Evolutionary conservation across 2,797 vertebrate species (phyloP).

Genomic region (Geotrypetes seraphini): DNA sequence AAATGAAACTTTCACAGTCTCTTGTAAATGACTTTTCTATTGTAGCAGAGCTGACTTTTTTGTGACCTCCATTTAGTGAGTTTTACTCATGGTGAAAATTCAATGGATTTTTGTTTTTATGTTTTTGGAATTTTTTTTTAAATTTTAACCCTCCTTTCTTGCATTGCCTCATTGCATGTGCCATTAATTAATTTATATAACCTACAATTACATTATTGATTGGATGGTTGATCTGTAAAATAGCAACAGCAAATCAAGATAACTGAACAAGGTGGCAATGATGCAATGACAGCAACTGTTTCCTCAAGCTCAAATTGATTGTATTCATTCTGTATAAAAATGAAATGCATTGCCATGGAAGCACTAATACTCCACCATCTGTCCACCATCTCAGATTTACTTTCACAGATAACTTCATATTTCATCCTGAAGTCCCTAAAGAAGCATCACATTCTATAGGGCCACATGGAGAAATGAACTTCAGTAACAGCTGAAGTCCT

Average conservation of each 20-base stretch:
- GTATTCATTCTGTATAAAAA: slow-evolving; percentile 58
- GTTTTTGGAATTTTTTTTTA: too few species aligned
- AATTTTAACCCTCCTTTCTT: background rate
- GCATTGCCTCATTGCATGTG: background rate
- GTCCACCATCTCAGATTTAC: slow-evolving; percentile 72
- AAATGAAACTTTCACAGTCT: slow-evolving; percentile 8
- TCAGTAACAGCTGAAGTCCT: slow-evolving; percentile 77
- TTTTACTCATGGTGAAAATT: too few species aligned
- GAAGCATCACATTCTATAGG: slow-evolving; percentile 56
- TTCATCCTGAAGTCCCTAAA: slow-evolving; percentile 59
- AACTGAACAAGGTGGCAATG: slow-evolving; percentile 7
- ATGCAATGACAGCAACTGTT: slow-evolving; percentile 31
- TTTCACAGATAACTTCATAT: slow-evolving; percentile 68
- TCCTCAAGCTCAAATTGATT: slow-evolving; percentile 43
- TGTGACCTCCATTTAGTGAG: background rate
- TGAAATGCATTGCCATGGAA: slow-evolving; percentile 57
- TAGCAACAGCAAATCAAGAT: background rate
- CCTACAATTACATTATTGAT: slow-evolving; percentile 16
- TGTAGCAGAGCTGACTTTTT: slow-evolving; percentile 1
- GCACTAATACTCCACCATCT: slow-evolving; percentile 61
- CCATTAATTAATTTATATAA: slow-evolving; percentile 19
- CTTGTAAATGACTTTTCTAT: background rate
- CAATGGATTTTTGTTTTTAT: too few species aligned
- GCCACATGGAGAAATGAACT: slow-evolving; percentile 53
- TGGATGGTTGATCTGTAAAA: slow-evolving; percentile 30